A percentile compares a stretch with the other conserved stretches of the same genome.
These are phyloP conservation scores for Zoroaster sp. DNA, from an alignment of 53 echinoderm and acorn worm genomes.

Conservation along the genomic window DNA sequence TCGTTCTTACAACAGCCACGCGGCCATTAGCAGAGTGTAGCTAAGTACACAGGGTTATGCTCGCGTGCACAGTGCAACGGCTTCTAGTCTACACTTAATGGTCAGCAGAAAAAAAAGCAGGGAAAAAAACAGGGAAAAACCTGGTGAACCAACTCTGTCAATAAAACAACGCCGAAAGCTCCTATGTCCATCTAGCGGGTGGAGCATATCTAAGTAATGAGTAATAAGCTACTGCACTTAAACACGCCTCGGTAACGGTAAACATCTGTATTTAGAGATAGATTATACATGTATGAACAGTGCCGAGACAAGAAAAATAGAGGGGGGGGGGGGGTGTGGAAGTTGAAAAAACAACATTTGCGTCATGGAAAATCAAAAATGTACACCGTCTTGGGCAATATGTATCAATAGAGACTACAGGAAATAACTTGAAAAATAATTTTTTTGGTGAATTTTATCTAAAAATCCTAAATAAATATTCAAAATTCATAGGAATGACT, in stretches of 20 bases:
- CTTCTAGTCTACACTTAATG: neutral
- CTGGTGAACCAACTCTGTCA: constrained; percentile 1
- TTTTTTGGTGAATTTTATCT: too few relatives aligned
- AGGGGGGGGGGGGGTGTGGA: too few relatives aligned
- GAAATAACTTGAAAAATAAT: too few relatives aligned
- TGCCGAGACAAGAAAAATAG: neutral
- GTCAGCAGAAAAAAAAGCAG: neutral
- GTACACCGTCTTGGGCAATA: too few relatives aligned
- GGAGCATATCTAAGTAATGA: constrained; percentile 4
- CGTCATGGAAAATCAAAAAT: too few relatives aligned
- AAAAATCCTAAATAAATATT: too few relatives aligned
- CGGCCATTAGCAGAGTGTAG: neutral
- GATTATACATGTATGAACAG: too few relatives aligned
- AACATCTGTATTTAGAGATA: neutral
- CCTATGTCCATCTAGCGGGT: neutral
- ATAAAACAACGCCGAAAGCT: neutral
- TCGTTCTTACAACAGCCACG: neutral
- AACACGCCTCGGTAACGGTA: neutral
- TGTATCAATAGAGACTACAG: too few relatives aligned
- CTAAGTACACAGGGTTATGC: neutral
- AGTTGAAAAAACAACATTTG: too few relatives aligned
- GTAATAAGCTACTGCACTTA: constrained; percentile 19
- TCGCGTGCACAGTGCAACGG: neutral
- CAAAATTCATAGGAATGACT: too few relatives aligned
- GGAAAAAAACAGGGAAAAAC: too few relatives aligned